Evolutionary conservation across 2,113 vertebrate genomes (phyloP), one percentile per base, ranked within the genome.

Genomic region (Felis catus): DNA sequence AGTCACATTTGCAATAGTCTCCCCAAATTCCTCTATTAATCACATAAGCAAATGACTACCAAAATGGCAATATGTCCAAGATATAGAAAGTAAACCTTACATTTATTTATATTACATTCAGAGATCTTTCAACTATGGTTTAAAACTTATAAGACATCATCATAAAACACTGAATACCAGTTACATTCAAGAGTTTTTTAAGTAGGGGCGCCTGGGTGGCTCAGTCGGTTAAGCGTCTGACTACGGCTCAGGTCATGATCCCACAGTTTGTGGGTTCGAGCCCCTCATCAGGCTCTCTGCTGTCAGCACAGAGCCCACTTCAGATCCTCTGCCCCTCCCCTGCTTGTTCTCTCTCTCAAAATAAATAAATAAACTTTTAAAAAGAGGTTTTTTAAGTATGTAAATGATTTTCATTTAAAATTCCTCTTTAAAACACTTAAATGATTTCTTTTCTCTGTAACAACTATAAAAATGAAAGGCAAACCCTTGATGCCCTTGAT

Each of bases 1-100:
- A 96, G 66, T 96, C 86, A 71, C 86, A 91, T 93, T 93, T 94
- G 83, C 70, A 87, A 83, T 68, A 91, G 53, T 78, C 36, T 85
- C 31, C 88, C 80, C 21, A 74, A 93, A 80, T 79, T 89, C 61
- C 63, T 71, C 84, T 68, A 90, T 73, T 84, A 94, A 83, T 83
- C 55, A 74, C n/a, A 10, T 16, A 84, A 84, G 68, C 63, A 95
- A 84, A 91, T 76, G 55, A 92, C 48, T 65, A 9, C 23, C 94
- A 36, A 89, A 94, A 93, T 31, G 78, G 29, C 71, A 89, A 65
- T 27, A 89, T 58, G 13, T 71, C 36, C 16, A 85, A 18, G 19
- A 91, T 23, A 81, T 2, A 53, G 33, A 92, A 92, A 45, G 61
- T 31, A 81, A 74, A 89, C 25, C 16, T 93, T 82, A 78, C 41